Evolutionary conservation across 2,113 vertebrate genomes (phyloP), one percentile per base, ranked within the genome.

Genomic region (Corydoras sp.): DNA sequence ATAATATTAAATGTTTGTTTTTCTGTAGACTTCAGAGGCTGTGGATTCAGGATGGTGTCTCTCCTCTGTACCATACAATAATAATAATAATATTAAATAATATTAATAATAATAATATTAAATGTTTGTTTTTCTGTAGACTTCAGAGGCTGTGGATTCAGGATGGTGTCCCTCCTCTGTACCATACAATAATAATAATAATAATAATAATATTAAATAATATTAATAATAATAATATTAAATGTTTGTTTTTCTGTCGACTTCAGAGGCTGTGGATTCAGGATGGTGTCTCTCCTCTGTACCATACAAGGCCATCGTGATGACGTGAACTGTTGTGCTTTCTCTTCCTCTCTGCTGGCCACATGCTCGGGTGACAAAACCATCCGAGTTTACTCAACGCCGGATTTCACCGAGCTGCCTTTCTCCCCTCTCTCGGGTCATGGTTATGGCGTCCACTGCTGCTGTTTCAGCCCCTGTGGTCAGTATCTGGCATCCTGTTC

Each of bases 291-390:
- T 11, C 84, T 98, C 31, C 82, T 98, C 79, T 91, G 81, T 80
- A 95, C 93, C 0, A 77, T 98, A 78, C 78, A 89, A n/a, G 86
- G 92, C 83, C 95, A 99, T 1, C 76, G 80, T 0, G 93, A 98
- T 12, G 96, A 99, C 58, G 89, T 99, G 81, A 99, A 93, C 87
- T 92, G 64, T 79, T 96, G 94, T 11, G 88, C 92, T 15, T 95
- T 98, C 82, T 96, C 95, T 0, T 76, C 87, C 1, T 82, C 86
- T 0, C 88, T 87, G 59, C 75, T 99, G 69, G 95, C 97, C 58
- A 94, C 97, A 0, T 99, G 94, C 73, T 99, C 97, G 4, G 83
- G 91, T 59, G 97, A 99, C 81, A 99, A 99, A 86, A 95, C 92
- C 0, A 5, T 99, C 32, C 87, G 92, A 0, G 63, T 98, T 3